Base-by-base conservation (phyloP, 2,888 invertebrate genomes). In the Monopis laevigella region DNA sequence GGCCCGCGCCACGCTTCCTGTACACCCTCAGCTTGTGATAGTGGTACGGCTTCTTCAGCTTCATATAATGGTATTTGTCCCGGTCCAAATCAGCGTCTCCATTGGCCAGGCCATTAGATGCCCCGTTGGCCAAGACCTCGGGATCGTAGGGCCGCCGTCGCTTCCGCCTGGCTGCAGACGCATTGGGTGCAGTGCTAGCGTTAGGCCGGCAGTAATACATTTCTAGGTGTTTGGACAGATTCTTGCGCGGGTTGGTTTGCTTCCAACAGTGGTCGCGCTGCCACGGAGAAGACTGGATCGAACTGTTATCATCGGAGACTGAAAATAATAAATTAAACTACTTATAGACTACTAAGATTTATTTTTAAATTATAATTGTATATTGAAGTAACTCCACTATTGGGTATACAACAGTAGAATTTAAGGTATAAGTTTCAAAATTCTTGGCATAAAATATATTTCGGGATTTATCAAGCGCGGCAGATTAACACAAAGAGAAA, bases 191-290 rank as follows among this genome's bases (percentile, higher is more conserved):
- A 56, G 70, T 58, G 59, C 64, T 51, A 59, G 62, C 61, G 51
- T 82, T 81, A 44, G 86, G 84, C 51, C 86, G 78, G 65, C 84
- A 84, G 62, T 86, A 88, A 65, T 83, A 88, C 62, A 92, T 85
- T 59, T 85, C 84, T 78, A 91, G 82, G 75, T 89, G 88, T 62
- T 86, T 87, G 62, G 89, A 88, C 50, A 88, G 80, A 65, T 88
- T 86, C 50, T 86, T 86, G 55, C 88, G 86, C 44, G 93, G 93
- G 51, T 86, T 82, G 49, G 87, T 80, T 71, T 93, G 93, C 71
- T 93, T 93, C 92, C 93, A 93, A 64, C 90, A 89, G 75, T 92
- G 92, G 72, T 93, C 93, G 54, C 93, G 86, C 74, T 92, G 91
- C 91, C 93, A 93, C 46, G 93, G 93, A 58, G 93, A 93, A 52